These are phyloP conservation scores for Mustelus asterias DNA, from an alignment of 2,113 vertebrate species.

Conservation along the genomic window DNA sequence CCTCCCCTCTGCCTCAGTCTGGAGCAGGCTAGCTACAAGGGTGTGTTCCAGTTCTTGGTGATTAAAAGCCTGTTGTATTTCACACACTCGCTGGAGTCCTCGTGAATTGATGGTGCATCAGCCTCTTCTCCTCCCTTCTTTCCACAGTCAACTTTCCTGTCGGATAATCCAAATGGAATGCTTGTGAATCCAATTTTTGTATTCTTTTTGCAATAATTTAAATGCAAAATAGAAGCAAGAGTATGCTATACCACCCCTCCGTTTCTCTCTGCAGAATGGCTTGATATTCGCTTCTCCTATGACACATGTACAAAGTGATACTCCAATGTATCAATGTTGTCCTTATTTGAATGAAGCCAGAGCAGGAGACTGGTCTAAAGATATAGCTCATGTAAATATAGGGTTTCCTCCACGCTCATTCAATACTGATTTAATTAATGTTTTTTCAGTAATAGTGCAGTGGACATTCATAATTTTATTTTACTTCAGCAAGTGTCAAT, in stretches of 20 bases:
- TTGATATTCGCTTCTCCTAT: not conserved
- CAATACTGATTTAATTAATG: not conserved
- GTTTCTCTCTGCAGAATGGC: not conserved
- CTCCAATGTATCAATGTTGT: not conserved
- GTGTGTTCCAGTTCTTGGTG: too few species aligned
- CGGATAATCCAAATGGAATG: not conserved
- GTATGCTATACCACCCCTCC: too few species aligned
- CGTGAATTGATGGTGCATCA: too few species aligned
- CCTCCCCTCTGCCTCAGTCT: too few species aligned
- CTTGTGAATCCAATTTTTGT: not conserved
- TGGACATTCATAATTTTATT: not conserved
- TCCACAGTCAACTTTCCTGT: too few species aligned
- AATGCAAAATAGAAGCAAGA: not conserved
- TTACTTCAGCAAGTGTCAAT: not conserved
- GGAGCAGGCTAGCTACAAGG: too few species aligned
- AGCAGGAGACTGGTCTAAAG: not conserved
- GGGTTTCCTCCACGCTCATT: not conserved
- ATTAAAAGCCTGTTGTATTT: too few species aligned
- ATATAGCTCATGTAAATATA: not conserved
- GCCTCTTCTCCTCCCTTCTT: not conserved
- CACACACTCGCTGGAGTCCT: too few species aligned
- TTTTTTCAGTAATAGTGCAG: not conserved
- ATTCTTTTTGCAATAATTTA: not conserved
- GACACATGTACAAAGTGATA: not conserved
- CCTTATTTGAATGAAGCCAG: not conserved